These are phyloP conservation scores for Sphaerodactylus townsendi DNA, from an alignment of 2,113 vertebrate species.

Conservation along the genomic window DNA sequence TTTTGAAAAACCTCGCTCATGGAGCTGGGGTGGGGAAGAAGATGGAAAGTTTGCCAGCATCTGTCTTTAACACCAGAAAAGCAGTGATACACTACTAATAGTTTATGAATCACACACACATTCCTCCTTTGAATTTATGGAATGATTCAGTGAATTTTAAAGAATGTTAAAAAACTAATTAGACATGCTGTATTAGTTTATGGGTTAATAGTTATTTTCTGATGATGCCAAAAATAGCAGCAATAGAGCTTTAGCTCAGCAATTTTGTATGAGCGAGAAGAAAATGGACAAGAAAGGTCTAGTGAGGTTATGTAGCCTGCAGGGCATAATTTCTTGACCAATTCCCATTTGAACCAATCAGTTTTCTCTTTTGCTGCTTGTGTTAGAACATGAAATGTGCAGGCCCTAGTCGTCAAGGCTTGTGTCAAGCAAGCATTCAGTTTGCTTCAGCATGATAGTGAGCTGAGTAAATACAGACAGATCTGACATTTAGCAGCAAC, in stretches of 20 bases:
- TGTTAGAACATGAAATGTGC: slow-evolving; percentile 40
- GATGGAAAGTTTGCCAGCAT: too few relatives aligned
- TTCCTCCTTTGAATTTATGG: not conserved
- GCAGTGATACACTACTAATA: too few relatives aligned
- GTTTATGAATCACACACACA: too few relatives aligned
- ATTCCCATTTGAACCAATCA: slow-evolving; percentile 49
- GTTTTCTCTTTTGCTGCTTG: slow-evolving; percentile 52
- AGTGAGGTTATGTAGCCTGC: slow-evolving; percentile 16
- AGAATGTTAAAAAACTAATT: not conserved
- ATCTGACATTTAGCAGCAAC: not conserved
- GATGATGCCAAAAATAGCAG: slow-evolving; percentile 18
- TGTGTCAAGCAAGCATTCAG: slow-evolving; percentile 67
- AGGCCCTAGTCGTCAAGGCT: slow-evolving; percentile 54
- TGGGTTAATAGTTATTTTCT: slow-evolving; percentile 3
- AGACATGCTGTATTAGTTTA: slow-evolving; percentile 7
- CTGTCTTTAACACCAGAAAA: too few relatives aligned
- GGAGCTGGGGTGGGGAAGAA: too few relatives aligned
- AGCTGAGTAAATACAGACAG: slow-evolving; percentile 62
- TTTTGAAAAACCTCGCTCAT: too few relatives aligned
- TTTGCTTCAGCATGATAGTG: slow-evolving; percentile 55
- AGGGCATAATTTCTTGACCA: slow-evolving; percentile 35
- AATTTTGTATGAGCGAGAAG: not conserved
- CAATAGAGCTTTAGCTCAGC: not conserved
- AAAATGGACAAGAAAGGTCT: slow-evolving; percentile 7
- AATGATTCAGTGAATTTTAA: not conserved